These are phyloP conservation scores for Candidula unifasciata DNA, from an alignment of 2,888 invertebrate species.

Conservation along the genomic window DNA sequence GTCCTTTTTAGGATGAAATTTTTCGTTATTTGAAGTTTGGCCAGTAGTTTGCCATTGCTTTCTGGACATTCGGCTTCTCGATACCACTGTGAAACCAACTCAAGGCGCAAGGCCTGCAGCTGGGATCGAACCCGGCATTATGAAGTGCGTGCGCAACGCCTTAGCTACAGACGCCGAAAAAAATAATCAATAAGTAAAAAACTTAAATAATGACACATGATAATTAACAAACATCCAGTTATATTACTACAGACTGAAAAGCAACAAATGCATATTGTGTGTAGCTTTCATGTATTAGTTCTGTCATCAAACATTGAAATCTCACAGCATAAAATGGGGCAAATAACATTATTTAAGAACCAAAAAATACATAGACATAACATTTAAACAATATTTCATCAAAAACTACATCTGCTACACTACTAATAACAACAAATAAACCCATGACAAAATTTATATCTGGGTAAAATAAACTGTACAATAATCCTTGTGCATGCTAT, in stretches of 20 bases:
- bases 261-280: conserved; percentile 1
- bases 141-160: too few species aligned
- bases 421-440: too few species aligned
- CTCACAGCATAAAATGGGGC: conserved; percentile 41
- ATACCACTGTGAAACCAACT: too few species aligned
- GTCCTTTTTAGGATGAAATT: too few species aligned
- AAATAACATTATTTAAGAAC: conserved; percentile 29
- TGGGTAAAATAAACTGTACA: neutral
- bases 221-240: neutral
- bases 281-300: conserved; percentile 21
- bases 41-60: too few species aligned
- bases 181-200: too few species aligned
- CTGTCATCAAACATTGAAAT: conserved; percentile 44
- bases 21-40: too few species aligned
- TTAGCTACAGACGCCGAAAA: too few species aligned
- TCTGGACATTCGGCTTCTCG: too few species aligned
- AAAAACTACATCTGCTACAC: neutral
- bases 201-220: too few species aligned
- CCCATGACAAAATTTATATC: neutral
- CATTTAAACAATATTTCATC: conserved; percentile 29
- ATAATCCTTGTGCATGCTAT: neutral
- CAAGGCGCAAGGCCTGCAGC: too few species aligned
- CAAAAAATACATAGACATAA: conserved; percentile 14
- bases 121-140: too few species aligned
- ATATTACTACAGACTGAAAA: neutral